These are phyloP conservation scores for Heliocidaris tuberculata DNA, from an alignment of 35 echinoderm and acorn worm genomes.

Conservation along the genomic window DNA sequence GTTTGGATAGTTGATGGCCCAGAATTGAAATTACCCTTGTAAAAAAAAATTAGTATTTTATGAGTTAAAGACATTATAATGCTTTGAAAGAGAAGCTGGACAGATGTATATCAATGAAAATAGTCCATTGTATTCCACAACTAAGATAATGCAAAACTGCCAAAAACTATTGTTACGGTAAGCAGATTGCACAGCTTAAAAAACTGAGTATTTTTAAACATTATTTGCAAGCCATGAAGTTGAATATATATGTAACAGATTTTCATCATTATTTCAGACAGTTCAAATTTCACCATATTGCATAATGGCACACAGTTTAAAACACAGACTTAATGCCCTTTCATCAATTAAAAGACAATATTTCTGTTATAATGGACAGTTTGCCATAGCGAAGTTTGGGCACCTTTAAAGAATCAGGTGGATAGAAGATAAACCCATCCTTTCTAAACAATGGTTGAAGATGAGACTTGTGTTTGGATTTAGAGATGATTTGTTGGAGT, in stretches of 20 bases:
- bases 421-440: not conserved
- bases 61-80: conserved; percentile 12
- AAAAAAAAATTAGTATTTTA: conserved; percentile 1
- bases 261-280: too few species aligned
- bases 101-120: not conserved
- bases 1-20: conserved; percentile 30
- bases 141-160: not conserved
- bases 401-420: not conserved
- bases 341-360: too few species aligned
- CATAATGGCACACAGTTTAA: too few species aligned
- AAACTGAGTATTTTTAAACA: not conserved
- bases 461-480: not conserved
- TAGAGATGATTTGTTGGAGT: not conserved
- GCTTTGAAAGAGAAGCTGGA: not conserved
- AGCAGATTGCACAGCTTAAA: not conserved
- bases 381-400: not conserved
- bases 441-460: not conserved
- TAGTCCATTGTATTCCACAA: not conserved
- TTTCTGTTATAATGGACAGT: not conserved
- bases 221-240: not conserved
- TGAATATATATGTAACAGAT: too few species aligned
- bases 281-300: too few species aligned
- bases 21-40: conserved; percentile 31
- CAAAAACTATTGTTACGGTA: too few species aligned
- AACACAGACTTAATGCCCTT: too few species aligned